phyloP scores from a whole-genome alignment of 2,888 invertebrate genomes.

The Cryptocephalus moraei region DNA sequence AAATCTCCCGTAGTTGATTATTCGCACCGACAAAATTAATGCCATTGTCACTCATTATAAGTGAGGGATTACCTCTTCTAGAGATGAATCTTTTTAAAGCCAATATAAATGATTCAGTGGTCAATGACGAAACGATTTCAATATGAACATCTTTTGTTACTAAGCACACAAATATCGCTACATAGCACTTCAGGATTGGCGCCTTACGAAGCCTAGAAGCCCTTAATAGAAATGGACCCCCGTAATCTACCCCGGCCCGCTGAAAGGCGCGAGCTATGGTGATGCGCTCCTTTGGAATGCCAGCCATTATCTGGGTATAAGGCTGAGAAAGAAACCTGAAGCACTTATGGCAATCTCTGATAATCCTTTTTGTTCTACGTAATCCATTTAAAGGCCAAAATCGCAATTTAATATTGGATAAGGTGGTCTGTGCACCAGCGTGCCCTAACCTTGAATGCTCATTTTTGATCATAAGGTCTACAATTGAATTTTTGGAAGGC shows the following conservation, averaged over 20 bases:
- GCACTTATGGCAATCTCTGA: not conserved
- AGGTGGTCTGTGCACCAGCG: not conserved
- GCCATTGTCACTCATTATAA: not conserved
- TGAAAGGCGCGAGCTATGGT: not conserved
- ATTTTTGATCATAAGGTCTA: not conserved
- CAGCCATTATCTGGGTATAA: not conserved
- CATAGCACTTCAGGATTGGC: not conserved
- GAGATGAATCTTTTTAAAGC: conserved; percentile 1
- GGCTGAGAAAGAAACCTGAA: not conserved
- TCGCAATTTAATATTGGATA: not conserved
- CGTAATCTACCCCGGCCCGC: not conserved
- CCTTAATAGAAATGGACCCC: not conserved
- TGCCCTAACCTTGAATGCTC: not conserved
- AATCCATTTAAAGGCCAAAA: not conserved
- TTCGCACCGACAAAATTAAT: not conserved
- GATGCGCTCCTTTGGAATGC: not conserved
- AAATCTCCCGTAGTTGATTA: not conserved
- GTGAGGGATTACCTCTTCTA: not conserved
- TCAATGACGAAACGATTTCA: not conserved
- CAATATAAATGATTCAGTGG: not conserved
- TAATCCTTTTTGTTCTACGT: not conserved
- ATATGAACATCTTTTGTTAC: conserved; percentile 1
- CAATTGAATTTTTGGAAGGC: not conserved
- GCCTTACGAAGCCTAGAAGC: not conserved
- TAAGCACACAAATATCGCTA: conserved; percentile 1